Conservation (phyloP, 2,888 invertebrate species). For the Volucella zonaria region DNA sequence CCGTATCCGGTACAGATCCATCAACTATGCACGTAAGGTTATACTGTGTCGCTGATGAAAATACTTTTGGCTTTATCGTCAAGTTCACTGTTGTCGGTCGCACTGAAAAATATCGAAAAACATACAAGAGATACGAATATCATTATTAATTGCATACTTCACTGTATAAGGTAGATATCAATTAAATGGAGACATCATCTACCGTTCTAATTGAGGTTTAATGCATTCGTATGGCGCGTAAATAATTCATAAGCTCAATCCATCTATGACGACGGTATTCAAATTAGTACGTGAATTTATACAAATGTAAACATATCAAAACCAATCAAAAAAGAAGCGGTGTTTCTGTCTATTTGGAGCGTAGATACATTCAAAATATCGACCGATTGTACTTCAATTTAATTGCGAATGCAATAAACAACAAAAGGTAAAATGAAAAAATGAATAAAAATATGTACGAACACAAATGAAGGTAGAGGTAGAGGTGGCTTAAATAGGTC, state of each 20-base stretch:
- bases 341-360: constrained; percentile 11
- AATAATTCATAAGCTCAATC: constrained; percentile 47
- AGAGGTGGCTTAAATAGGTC: constrained; percentile 47
- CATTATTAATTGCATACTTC: constrained; percentile 26
- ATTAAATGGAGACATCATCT: constrained; percentile 32
- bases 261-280: not conserved
- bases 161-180: constrained; percentile 27
- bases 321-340: constrained; percentile 65
- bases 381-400: constrained; percentile 56
- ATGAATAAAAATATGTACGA: no score
- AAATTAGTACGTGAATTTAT: no score
- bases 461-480: not conserved
- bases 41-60: constrained; percentile 91
- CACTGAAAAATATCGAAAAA: constrained; percentile 84
- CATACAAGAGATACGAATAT: not conserved
- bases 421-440: not conserved
- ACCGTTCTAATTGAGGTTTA: constrained; percentile 39
- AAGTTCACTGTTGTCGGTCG: constrained; percentile 91
- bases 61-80: constrained; percentile 88
- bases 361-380: constrained; percentile 38
- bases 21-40: constrained; percentile 91
- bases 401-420: constrained; percentile 56
- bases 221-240: constrained; percentile 41
- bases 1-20: constrained; percentile 93
- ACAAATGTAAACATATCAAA: not conserved